These are phyloP conservation scores for Syrphus vitripennis DNA, from an alignment of 2,888 invertebrate species.

Conservation along the genomic window DNA sequence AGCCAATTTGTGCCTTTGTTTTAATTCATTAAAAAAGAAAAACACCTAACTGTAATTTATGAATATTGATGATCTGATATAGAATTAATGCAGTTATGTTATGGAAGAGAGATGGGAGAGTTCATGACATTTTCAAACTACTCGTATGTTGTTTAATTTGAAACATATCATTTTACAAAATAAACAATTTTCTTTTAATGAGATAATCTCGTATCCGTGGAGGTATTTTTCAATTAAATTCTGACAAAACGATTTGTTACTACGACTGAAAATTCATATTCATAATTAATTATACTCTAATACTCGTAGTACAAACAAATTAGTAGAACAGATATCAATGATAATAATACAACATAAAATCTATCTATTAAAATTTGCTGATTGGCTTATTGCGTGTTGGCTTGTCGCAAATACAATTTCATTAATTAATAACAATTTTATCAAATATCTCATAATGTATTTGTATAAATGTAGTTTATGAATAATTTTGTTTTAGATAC, in stretches of 20 bases:
- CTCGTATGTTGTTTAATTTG: too few species aligned
- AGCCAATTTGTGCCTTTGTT: not conserved
- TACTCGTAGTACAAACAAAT: too few species aligned
- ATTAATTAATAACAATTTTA: not conserved
- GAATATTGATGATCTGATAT: too few species aligned
- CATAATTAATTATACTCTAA: too few species aligned
- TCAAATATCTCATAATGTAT: not conserved
- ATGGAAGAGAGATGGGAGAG: too few species aligned
- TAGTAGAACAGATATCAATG: not conserved
- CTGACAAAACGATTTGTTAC: not conserved
- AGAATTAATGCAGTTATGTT: too few species aligned
- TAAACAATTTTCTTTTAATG: not conserved
- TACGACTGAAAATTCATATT: too few species aligned
- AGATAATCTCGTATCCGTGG: not conserved
- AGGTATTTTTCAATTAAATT: not conserved
- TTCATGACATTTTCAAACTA: too few species aligned
- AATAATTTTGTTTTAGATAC: not conserved
- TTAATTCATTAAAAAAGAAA: not conserved
- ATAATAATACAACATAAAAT: not conserved
- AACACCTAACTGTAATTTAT: too few species aligned
- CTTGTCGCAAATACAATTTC: not conserved
- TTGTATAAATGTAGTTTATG: too few species aligned
- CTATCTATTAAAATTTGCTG: not conserved
- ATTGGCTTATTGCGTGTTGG: not conserved
- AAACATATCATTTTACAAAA: too few species aligned